Evolutionary conservation across 1,140 invertebrate genomes (phyloP), one percentile per base, ranked within the genome.

Genomic region (Cylas formicarius): DNA sequence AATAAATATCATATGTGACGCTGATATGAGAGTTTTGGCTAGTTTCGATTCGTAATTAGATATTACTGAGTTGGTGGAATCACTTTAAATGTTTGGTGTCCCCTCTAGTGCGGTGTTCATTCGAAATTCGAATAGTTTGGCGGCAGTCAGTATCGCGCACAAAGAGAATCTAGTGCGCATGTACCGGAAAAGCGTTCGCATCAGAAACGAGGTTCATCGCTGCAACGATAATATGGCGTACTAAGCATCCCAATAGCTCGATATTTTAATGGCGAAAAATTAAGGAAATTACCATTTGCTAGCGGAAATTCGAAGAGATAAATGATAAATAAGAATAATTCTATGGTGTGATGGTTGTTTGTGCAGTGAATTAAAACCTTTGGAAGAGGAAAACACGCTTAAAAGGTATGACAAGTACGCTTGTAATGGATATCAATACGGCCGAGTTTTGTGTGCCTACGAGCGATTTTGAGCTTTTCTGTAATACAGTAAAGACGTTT

Each of bases 361-460:
- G 33, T 41, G 48, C 28, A 22, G 38, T 41, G 37, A 46, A 44
- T 46, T 50, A 28, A 19, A 10, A 18, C 9, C 27, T 20, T 22
- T 10, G 23, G 24, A 22, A 8, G 17, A 17, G 6, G 14, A n/a
- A n/a, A 31, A 20, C 18, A 14, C 26, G 11, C 19, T 14, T 33
- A 46, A 49, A 48, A 51, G 45, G 48, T 54, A 56, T 27, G 45
- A 20, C 29, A 44, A 38, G n/a, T 49, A 44, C 40, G 29, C 16
- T 33, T 52, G 34, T 35, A 50, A 55, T 57, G 38, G 44, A 53
- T 44, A 43, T 27, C 60, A 55, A 60, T 62, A 62, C 22, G 48
- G 60, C 31, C 51, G 41, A 62, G 33, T 51, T 56, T 62, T 60
- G 57, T 58, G 11, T 60, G 54, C 14, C 40, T 47, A 35, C 49